Evolutionary conservation across 2,888 invertebrate species (phyloP), one percentile per base, ranked within the genome.

Genomic region (Syritta pipiens): DNA sequence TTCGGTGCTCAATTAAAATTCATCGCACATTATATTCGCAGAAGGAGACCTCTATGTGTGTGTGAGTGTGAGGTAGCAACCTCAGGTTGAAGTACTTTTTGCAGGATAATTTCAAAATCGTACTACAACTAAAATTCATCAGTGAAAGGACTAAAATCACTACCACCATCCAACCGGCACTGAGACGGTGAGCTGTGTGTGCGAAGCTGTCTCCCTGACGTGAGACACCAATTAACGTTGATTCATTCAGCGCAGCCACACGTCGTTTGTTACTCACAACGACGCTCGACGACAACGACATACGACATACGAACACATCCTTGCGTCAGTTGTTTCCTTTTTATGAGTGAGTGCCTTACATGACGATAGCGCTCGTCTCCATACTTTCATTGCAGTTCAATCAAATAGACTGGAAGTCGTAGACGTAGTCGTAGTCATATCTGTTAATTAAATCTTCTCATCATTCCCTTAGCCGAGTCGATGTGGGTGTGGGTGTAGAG

Each of bases 101-200:
- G 35, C 19, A 37, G 44, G 28, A 32, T 24, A 28, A 37, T 57
- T 55, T 55, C 46, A 22, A 57, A 67, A 48, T 69, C 17, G 22
- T 28, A 55, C 35, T 32, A 57, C 49, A 69, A 69, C 62, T 76
- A 62, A 69, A 76, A 69, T 76, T 69, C 55, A 69, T 69, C 62
- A 69, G 49, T 42, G 49, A 49, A 68, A 42, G 60, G 68, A 49
- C 42, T 60, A 60, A 68, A 48, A 55, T 37, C 55, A n/a, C 24
- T 40, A 9, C 9, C 28, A 32, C 17, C 7, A 22, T 14, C 24
- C 10, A 7, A 28, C 14, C 19, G 40, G 42, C 4, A 9, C 20
- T 6, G 20, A 28, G 6, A 19, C 9, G 6, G 12, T 49, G 32
- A 19, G 19, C 1, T n/a, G 26, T 4, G 0, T 10, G 17, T 42